These are phyloP conservation scores for Semaprochilodus insignis DNA, from an alignment of 2,797 vertebrate species.

Conservation along the genomic window DNA sequence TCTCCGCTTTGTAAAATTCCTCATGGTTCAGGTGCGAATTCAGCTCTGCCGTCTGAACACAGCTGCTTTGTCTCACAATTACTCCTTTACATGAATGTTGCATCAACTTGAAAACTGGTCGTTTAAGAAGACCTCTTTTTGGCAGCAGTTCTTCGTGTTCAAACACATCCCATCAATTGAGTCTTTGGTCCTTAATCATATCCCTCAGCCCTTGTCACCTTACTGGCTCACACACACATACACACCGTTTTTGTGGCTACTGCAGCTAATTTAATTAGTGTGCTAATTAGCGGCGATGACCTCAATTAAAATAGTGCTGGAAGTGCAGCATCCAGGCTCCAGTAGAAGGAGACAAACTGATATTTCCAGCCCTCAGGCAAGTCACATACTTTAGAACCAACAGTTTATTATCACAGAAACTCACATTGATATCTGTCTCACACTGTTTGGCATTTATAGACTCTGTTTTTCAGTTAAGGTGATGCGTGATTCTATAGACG, in stretches of 20 bases:
- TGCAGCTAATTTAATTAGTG: conserved; percentile 59
- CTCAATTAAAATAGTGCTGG: conserved; percentile 69
- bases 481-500: neutral
- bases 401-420: neutral
- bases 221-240: neutral
- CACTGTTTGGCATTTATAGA: neutral
- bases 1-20: too few species aligned
- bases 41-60: too few species aligned
- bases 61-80: too few species aligned
- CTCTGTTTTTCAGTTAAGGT: neutral
- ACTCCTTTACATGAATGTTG: too few species aligned
- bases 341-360: conserved; percentile 9
- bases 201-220: conserved; percentile 17
- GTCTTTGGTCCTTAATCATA: conserved; percentile 41
- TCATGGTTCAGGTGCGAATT: too few species aligned
- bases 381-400: neutral
- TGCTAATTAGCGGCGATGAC: conserved; percentile 67
- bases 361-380: neutral
- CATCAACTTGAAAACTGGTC: too few species aligned
- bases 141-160: neutral
- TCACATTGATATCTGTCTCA: neutral
- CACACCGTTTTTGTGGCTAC: conserved; percentile 52
- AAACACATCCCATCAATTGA: neutral
- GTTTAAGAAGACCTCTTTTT: neutral
- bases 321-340: neutral